Evolutionary conservation across 2,113 vertebrate genomes (phyloP).

Genomic region (Mormoops blainvillei): DNA sequence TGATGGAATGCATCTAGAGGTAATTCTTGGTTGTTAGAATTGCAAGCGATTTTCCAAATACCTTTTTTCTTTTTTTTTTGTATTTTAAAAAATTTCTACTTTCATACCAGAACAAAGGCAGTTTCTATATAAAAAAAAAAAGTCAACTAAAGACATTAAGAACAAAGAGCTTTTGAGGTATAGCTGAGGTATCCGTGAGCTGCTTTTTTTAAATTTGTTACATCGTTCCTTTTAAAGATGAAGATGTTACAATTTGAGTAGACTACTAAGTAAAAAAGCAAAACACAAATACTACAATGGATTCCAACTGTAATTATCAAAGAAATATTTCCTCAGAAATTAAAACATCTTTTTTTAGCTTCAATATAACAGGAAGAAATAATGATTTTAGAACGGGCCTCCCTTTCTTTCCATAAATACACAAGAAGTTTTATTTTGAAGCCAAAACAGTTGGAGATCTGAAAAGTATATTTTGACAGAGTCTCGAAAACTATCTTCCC

Average conservation of each 20-base stretch:
- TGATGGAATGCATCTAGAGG: background rate
- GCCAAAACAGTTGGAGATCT: background rate
- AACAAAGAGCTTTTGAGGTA: background rate
- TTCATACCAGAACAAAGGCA: background rate
- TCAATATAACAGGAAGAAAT: slow-evolving; percentile 36
- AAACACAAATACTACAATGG: background rate
- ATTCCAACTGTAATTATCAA: background rate
- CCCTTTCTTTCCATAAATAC: slow-evolving; percentile 25
- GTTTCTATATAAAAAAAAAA: background rate
- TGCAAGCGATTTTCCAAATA: background rate
- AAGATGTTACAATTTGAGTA: background rate
- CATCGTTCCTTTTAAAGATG: slow-evolving; percentile 29
- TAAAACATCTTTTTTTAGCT: slow-evolving; percentile 1
- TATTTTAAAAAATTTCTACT: background rate
- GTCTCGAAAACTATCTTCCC: background rate
- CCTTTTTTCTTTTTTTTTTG: background rate
- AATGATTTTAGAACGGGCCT: background rate
- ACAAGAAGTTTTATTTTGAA: slow-evolving; percentile 31
- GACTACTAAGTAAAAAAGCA: background rate
- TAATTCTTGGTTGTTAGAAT: background rate
- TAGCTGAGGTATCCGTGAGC: background rate
- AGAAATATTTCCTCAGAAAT: slow-evolving; percentile 33
- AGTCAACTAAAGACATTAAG: background rate
- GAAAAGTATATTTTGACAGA: background rate
- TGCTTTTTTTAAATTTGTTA: background rate